Evolutionary conservation across 2,113 vertebrate genomes (phyloP).

Genomic region (Clinocottus analis): DNA sequence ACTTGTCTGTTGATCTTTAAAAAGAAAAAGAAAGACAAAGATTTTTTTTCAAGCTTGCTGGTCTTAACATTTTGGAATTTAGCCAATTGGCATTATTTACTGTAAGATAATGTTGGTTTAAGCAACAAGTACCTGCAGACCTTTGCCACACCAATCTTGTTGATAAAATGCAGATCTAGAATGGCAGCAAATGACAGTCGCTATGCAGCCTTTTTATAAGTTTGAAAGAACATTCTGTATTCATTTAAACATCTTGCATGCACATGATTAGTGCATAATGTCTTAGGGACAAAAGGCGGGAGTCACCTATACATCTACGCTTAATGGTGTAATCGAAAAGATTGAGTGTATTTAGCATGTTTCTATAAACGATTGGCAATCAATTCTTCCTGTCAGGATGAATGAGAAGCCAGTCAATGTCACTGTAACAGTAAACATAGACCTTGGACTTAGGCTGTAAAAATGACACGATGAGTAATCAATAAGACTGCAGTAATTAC

Average conservation of each 20-base stretch:
- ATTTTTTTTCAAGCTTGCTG: neutral
- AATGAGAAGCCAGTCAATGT: slow-evolving; percentile 13
- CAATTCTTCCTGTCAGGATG: slow-evolving; percentile 5
- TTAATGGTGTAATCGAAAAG: neutral
- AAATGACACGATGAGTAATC: slow-evolving; percentile 24
- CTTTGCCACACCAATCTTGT: neutral
- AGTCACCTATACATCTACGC: neutral
- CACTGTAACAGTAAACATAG: slow-evolving; percentile 11
- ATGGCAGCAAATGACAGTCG: no score
- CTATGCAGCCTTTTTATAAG: no score
- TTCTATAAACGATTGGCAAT: neutral
- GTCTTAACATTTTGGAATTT: neutral
- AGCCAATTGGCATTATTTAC: neutral
- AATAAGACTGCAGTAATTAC: slow-evolving; percentile 11
- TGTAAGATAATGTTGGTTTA: neutral
- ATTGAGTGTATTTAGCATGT: neutral
- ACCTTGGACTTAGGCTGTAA: slow-evolving; percentile 23
- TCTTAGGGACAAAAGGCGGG: neutral
- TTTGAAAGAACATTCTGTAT: neutral
- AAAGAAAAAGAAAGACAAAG: neutral
- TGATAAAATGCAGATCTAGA: neutral
- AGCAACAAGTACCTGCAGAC: neutral
- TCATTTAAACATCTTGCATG: neutral
- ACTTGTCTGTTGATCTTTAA: no score
- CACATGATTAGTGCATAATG: neutral